Percentiles rank a stretch among this genome's conserved stretches.
Evolutionary conservation across 2,797 vertebrate species (phyloP).

Genomic region (Enoplosus armatus): DNA sequence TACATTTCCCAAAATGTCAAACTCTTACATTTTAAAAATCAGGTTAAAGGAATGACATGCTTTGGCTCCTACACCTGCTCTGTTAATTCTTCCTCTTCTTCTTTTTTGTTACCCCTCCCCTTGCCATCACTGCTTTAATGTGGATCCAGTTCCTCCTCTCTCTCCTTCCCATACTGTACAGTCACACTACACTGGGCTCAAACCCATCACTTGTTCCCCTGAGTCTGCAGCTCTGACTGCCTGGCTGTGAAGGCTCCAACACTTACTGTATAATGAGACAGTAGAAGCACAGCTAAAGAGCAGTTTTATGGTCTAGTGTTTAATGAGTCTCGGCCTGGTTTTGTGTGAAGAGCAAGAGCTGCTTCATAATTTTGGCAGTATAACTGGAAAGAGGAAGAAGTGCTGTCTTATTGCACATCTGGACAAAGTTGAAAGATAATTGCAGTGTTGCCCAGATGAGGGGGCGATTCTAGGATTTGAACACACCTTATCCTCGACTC

Average conservation of each 20-base stretch:
- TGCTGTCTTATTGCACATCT: constrained; percentile 12
- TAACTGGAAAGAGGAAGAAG: constrained; percentile 28
- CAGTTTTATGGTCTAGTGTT: constrained; percentile 57
- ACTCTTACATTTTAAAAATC: too few relatives aligned
- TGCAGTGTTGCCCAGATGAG: constrained; percentile 17
- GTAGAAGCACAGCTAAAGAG: constrained; percentile 57
- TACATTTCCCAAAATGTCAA: neutral
- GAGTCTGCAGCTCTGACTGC: constrained; percentile 57
- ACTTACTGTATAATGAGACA: constrained; percentile 69
- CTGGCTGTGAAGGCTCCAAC: constrained; percentile 52
- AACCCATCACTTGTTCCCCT: constrained; percentile 64
- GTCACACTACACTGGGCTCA: constrained; percentile 62
- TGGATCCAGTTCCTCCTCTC: constrained; percentile 47
- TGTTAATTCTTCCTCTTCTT: too few relatives aligned
- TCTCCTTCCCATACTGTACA: constrained; percentile 47
- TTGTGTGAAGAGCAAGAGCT: constrained; percentile 34
- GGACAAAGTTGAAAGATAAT: constrained; percentile 34
- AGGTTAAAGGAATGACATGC: too few relatives aligned
- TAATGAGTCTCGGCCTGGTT: constrained; percentile 59
- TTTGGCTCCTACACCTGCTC: too few relatives aligned
- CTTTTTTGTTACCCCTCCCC: too few relatives aligned
- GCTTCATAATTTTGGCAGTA: constrained; percentile 11
- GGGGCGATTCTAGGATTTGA: constrained; percentile 1
- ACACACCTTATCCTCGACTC: neutral
- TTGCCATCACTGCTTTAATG: constrained; percentile 50